Percentiles rank a stretch among this genome's conserved stretches.
Conservation (phyloP, 2,888 invertebrate species). For the Cheilosia vulpina region DNA sequence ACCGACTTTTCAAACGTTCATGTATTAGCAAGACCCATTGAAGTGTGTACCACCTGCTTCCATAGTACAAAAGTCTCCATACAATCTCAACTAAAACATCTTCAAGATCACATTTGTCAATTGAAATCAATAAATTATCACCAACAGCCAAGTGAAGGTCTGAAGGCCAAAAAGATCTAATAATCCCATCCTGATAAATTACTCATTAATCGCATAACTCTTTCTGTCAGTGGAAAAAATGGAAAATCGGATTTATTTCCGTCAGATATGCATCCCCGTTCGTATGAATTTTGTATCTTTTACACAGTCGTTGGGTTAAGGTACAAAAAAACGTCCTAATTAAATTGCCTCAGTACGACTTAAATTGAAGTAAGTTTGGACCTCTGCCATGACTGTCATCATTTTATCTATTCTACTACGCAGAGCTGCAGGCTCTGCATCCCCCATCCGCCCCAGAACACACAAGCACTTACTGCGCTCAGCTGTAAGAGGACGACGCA, state of each 20-base stretch:
- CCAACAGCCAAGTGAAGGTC: no score
- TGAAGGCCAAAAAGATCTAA: neutral
- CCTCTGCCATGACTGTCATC: constrained; percentile 36
- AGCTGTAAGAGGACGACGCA: neutral
- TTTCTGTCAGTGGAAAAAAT: constrained; percentile 2
- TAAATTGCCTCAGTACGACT: constrained; percentile 11
- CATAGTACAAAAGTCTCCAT: no score
- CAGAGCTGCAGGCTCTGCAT: constrained; percentile 44
- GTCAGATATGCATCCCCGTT: neutral
- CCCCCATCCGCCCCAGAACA: constrained; percentile 2
- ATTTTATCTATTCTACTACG: constrained; percentile 35
- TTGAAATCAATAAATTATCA: no score
- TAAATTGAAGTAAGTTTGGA: constrained; percentile 29
- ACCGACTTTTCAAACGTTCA: no score
- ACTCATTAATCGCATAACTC: neutral
- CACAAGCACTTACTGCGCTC: constrained; percentile 5
- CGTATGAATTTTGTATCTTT: neutral
- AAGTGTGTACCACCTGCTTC: no score
- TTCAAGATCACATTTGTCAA: no score
- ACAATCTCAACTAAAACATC: no score
- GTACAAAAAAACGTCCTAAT: constrained; percentile 5
- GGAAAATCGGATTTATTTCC: neutral
- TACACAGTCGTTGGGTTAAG: neutral
- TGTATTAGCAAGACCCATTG: no score
- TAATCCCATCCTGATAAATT: neutral